A percentile compares a stretch with the other conserved stretches of the same genome.
These are phyloP conservation scores for Psylliodes chrysocephalus DNA, from an alignment of 2,888 invertebrate species.

Conservation along the genomic window DNA sequence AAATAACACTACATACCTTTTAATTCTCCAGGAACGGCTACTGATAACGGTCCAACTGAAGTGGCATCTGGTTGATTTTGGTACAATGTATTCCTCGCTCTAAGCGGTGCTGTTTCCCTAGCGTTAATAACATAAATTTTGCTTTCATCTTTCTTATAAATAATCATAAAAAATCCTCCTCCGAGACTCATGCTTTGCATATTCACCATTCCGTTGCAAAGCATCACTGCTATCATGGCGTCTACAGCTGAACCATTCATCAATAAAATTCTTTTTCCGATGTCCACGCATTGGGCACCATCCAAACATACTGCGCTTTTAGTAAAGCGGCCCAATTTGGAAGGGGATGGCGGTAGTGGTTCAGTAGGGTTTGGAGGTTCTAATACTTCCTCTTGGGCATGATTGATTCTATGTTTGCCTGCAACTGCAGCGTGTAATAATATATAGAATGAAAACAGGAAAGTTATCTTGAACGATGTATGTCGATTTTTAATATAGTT, in stretches of 20 bases:
- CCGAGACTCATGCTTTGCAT: conserved; percentile 85
- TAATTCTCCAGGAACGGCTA: conserved; percentile 86
- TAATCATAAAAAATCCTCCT: conserved; percentile 83
- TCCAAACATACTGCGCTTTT: background rate
- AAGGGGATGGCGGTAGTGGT: background rate
- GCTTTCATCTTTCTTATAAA: conserved; percentile 71
- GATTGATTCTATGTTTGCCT: background rate
- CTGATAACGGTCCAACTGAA: conserved; percentile 66
- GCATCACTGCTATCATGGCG: conserved; percentile 82
- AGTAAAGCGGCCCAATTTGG: background rate
- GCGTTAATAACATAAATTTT: conserved; percentile 76
- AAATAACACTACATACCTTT: too few relatives aligned
- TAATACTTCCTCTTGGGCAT: background rate
- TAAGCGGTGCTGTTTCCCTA: conserved; percentile 78
- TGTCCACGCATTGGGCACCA: background rate
- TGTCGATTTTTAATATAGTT: background rate
- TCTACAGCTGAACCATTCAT: conserved; percentile 85
- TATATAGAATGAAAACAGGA: background rate
- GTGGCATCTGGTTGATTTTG: conserved; percentile 50
- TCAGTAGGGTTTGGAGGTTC: background rate
- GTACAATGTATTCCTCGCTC: conserved; percentile 72
- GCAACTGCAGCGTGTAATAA: background rate
- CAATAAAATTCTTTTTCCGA: conserved; percentile 64
- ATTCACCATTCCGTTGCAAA: conserved; percentile 85
- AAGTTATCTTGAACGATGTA: background rate